Conservation (phyloP, 2,113 vertebrate species). For the Vidua chalybeata region DNA sequence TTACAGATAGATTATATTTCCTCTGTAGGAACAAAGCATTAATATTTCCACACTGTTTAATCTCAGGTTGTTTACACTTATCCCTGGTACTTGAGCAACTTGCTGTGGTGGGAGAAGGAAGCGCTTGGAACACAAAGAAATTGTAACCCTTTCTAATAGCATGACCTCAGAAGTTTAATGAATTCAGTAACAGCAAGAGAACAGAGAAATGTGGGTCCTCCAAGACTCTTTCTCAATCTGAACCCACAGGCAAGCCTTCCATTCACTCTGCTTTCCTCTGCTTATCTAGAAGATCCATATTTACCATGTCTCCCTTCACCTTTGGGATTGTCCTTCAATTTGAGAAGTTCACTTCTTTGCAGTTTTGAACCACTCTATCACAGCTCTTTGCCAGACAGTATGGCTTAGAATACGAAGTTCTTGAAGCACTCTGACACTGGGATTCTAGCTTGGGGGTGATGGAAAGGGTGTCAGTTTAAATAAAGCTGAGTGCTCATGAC, state of each 20-base stretch:
- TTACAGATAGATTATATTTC: background rate
- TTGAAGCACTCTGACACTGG: conserved; percentile 60
- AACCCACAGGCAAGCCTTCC: background rate
- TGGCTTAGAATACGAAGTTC: conserved; percentile 27
- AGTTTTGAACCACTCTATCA: background rate
- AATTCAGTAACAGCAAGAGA: background rate
- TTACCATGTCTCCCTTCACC: background rate
- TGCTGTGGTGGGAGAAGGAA: background rate
- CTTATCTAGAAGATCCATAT: background rate
- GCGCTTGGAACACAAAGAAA: background rate
- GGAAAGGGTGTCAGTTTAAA: conserved; percentile 65
- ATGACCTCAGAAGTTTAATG: background rate
- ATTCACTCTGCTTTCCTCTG: background rate
- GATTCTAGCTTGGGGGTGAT: conserved; percentile 66
- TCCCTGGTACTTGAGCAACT: background rate
- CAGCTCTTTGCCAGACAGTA: conserved; percentile 5
- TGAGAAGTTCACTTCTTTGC: background rate
- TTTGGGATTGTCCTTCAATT: background rate
- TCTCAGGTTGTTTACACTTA: background rate
- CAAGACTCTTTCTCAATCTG: background rate
- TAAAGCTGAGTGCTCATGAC: conserved; percentile 65
- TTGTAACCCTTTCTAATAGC: background rate
- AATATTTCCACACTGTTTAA: background rate
- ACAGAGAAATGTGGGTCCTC: background rate
- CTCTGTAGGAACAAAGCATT: background rate